Conservation (phyloP, 2,888 invertebrate genomes). For the Biston stratarius region DNA sequence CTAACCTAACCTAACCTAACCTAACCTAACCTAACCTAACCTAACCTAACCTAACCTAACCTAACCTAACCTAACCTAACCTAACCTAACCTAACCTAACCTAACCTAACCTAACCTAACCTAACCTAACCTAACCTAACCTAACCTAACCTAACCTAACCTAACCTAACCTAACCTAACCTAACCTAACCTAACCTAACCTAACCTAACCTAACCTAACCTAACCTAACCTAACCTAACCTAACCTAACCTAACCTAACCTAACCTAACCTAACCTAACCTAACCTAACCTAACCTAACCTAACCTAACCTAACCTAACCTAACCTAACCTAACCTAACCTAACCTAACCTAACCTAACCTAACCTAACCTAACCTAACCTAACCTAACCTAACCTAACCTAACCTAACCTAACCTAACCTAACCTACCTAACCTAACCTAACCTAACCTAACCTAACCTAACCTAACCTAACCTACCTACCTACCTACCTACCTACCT, state of each 20-base stretch:
- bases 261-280: slow-evolving; percentile 11
- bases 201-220: slow-evolving; percentile 1
- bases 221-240: slow-evolving; percentile 5
- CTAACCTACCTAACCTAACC: slow-evolving; percentile 32
- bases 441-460: slow-evolving; percentile 32
- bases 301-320: slow-evolving; percentile 16
- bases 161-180: too few species aligned
- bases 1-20: too few species aligned
- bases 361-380: slow-evolving; percentile 21
- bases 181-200: too few species aligned
- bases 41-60: too few species aligned
- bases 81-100: too few species aligned
- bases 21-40: too few species aligned
- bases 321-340: slow-evolving; percentile 16
- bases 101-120: too few species aligned
- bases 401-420: slow-evolving; percentile 29
- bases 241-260: slow-evolving; percentile 5
- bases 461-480: slow-evolving; percentile 21
- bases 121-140: too few species aligned
- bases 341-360: slow-evolving; percentile 16
- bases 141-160: too few species aligned
- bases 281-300: slow-evolving; percentile 16
- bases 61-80: too few species aligned
- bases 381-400: slow-evolving; percentile 29
- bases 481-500: not conserved